A percentile compares a stretch with the other conserved stretches of the same genome.
phyloP scores from a whole-genome alignment of 2,797 vertebrate genomes.

The Falco berigora region DNA sequence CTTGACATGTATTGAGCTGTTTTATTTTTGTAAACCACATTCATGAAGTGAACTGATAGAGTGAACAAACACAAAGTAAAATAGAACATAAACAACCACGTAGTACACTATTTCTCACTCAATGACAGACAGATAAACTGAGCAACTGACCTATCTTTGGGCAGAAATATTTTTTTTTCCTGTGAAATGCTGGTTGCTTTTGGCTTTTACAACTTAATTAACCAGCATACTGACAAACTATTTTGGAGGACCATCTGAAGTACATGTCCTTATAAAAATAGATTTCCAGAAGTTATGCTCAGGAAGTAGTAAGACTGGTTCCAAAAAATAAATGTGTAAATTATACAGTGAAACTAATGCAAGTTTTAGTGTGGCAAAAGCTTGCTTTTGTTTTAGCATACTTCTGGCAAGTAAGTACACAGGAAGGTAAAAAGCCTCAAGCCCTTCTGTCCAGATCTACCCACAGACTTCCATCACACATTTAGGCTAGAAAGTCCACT shows the following conservation, averaged over 20 bases:
- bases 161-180: neutral
- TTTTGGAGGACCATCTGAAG: neutral
- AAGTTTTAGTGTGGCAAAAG: neutral
- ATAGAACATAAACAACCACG: too few species aligned
- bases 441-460: neutral
- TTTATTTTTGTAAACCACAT: neutral
- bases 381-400: neutral
- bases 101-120: neutral
- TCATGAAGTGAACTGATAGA: neutral
- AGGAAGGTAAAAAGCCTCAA: neutral
- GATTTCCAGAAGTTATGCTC: neutral
- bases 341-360: neutral
- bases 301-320: neutral
- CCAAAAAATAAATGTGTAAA: neutral
- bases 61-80: neutral
- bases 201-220: neutral
- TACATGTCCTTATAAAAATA: neutral
- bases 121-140: neutral
- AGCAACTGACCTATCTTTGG: neutral
- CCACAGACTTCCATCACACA: neutral
- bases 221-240: neutral
- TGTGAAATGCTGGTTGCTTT: neutral
- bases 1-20: neutral
- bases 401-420: rapidly evolving
- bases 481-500: neutral